Percentiles rank a stretch among this genome's conserved stretches.
These are phyloP conservation scores for Regulus satrapa DNA, from an alignment of 2,113 vertebrate genomes.

Conservation along the genomic window DNA sequence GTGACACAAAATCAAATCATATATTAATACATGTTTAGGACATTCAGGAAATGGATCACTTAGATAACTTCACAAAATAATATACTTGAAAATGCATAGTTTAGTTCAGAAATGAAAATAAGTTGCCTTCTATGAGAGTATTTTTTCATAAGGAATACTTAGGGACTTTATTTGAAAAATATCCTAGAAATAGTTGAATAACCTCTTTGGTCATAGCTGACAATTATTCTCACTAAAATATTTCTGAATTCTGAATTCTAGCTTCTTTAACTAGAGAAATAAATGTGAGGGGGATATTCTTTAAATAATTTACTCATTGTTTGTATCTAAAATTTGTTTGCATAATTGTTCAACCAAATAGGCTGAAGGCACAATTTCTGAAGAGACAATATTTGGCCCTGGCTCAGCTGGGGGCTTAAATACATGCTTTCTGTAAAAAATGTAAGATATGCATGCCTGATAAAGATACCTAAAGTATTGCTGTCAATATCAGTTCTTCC, in stretches of 20 bases:
- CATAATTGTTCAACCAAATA: not conserved
- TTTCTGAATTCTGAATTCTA: not conserved
- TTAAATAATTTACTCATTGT: not conserved
- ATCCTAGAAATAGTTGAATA: not conserved
- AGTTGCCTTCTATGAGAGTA: not conserved
- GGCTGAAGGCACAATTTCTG: not conserved
- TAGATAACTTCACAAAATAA: not conserved
- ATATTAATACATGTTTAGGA: not conserved
- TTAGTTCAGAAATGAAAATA: not conserved
- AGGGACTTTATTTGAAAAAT: not conserved
- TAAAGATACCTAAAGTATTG: not conserved
- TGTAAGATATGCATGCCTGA: not conserved
- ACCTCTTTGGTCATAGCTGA: not conserved
- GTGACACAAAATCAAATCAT: not conserved
- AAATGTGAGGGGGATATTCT: not conserved
- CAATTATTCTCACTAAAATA: not conserved
- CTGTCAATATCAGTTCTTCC: not conserved
- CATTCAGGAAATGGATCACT: not conserved
- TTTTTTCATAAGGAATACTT: not conserved
- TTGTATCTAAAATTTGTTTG: not conserved
- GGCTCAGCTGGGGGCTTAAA: not conserved
- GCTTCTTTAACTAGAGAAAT: not conserved
- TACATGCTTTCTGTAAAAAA: not conserved
- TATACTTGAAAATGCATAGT: not conserved
- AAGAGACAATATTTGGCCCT: not conserved